Evolutionary conservation across 2,113 vertebrate genomes (phyloP).

Genomic region (Istiophorus platypterus): DNA sequence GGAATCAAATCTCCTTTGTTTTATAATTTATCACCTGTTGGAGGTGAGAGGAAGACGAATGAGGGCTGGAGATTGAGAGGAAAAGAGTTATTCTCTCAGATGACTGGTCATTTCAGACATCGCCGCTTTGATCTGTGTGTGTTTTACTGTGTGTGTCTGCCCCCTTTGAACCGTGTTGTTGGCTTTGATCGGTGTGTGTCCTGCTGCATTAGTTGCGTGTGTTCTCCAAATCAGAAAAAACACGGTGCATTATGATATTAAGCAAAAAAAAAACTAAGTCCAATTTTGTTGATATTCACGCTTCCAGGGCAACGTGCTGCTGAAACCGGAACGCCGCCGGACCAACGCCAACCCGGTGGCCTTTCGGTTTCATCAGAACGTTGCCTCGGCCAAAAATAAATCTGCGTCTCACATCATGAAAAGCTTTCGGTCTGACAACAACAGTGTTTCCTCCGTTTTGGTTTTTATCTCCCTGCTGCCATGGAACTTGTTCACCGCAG

Average conservation of each 20-base stretch:
- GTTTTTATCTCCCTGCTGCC: neutral
- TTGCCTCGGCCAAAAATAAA: neutral
- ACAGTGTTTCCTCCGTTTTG: neutral
- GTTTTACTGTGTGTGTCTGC: neutral
- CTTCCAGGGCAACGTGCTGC: neutral
- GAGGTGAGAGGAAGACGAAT: slow-evolving; percentile 30
- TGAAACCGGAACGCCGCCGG: neutral
- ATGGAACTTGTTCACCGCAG: no score
- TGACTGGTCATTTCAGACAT: neutral
- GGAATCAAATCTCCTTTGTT: neutral
- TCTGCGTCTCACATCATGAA: neutral
- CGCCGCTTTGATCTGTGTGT: slow-evolving; percentile 6
- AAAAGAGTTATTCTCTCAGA: slow-evolving; percentile 19
- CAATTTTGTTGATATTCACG: no score
- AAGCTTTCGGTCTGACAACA: no score
- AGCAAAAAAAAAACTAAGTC: neutral
- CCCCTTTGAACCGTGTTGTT: neutral
- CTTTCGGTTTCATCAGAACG: no score
- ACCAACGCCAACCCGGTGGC: neutral
- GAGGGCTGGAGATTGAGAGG: neutral
- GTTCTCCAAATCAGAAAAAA: neutral
- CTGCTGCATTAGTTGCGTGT: neutral
- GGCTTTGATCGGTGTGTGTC: neutral
- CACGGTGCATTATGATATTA: neutral
- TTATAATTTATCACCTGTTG: slow-evolving; percentile 47